Conservation (phyloP, 1,140 invertebrate genomes). For the silkworm (Bombyx mori) region DNA sequence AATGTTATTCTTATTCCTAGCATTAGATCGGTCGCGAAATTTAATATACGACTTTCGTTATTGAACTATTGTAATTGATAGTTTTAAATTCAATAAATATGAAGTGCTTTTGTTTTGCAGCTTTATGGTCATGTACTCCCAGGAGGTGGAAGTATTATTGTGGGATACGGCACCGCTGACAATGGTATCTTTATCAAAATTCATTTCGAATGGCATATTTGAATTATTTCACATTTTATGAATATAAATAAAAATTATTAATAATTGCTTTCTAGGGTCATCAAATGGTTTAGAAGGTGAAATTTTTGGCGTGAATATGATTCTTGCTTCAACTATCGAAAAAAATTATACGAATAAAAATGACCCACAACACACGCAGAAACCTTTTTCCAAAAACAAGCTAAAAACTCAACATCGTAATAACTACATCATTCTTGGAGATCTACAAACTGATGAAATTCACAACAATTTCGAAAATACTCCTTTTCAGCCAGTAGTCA, state of each 20-base stretch:
- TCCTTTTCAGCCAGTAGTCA: neutral
- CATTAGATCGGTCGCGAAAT: neutral
- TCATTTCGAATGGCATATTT: too few species aligned
- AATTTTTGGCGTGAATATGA: slow-evolving; percentile 77
- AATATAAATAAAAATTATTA: neutral
- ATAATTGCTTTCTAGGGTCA: slow-evolving; percentile 41
- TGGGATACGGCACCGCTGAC: slow-evolving; percentile 78
- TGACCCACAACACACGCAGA: slow-evolving; percentile 35
- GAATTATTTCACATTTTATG: too few species aligned
- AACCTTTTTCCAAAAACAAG: slow-evolving; percentile 40
- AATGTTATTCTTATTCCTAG: too few species aligned
- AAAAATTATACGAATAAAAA: slow-evolving; percentile 45
- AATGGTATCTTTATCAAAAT: slow-evolving; percentile 58
- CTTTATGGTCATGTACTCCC: slow-evolving; percentile 69
- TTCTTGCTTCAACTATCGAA: slow-evolving; percentile 72
- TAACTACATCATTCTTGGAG: slow-evolving; percentile 39
- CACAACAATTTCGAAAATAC: slow-evolving; percentile 23
- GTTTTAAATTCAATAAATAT: neutral
- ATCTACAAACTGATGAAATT: slow-evolving; percentile 25
- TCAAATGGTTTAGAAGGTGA: slow-evolving; percentile 78
- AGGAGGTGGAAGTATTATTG: slow-evolving; percentile 74
- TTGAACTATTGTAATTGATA: neutral
- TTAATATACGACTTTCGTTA: neutral
- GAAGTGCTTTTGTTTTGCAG: slow-evolving; percentile 48
- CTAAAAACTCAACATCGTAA: slow-evolving; percentile 20